Base-by-base conservation (phyloP, 2,888 invertebrate genomes). In the Cylindroiulus punctatus region DNA sequence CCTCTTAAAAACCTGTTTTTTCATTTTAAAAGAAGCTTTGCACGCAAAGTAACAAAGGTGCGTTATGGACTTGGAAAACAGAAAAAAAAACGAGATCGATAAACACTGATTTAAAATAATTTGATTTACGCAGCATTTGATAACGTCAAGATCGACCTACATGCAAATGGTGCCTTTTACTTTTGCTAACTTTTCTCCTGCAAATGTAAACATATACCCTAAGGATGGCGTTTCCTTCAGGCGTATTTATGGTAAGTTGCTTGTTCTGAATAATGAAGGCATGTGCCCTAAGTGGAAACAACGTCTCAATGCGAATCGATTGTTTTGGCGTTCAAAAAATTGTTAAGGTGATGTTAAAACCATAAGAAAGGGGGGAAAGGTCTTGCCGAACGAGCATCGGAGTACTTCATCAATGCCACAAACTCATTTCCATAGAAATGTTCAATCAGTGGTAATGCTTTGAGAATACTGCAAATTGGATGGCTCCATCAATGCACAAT, bases 51-150 rank as follows among this genome's bases (percentile, higher is more conserved):
- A 65, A 26, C 26, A 65, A 65, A 76, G 76, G 76, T 76, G 30
- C 76, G 17, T 14, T 76, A 76, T 76, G 76, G 76, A 76, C 0
- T 30, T 14, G 47, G 4, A 12, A 76, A 76, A 30, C 2, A 3
- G 44, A 44, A 8, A 17, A 30, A 76, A 76, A 30, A 76, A 30
- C 76, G 32, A 30, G 76, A 76, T 76, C 76, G 76, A 76, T 76
- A 76, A 76, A 76, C 76, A 17, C 76, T 26, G 76, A 76, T 76
- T 76, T 76, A 17, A 17, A 76, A 76, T 76, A 76, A 76, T 76
- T 76, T 76, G 76, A 76, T 76, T 76, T 76, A 76, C 76, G 76
- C 76, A 12, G 76, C 76, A 76, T 76, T 76, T 32, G 76, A 76
- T 76, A 76, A 76, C 76, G 76, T 76, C 76, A 76, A 76, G 32